These are phyloP conservation scores for Cheilosia grossa DNA, from an alignment of 2,888 invertebrate species.

Conservation along the genomic window DNA sequence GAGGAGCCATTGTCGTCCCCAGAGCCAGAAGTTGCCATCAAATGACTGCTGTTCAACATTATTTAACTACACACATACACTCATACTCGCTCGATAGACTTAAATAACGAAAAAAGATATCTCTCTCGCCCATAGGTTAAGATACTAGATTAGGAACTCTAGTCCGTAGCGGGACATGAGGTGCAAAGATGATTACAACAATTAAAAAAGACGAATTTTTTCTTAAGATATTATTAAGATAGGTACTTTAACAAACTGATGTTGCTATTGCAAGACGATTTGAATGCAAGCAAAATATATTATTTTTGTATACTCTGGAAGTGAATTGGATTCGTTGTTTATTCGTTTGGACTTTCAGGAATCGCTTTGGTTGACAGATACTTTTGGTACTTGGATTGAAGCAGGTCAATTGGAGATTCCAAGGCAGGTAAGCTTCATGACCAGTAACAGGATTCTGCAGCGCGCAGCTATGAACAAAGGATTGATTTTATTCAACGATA, in stretches of 20 bases:
- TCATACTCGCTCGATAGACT: constrained; percentile 66
- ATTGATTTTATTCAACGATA: no score
- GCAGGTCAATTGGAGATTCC: no score
- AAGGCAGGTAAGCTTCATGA: no score
- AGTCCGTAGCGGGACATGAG: constrained; percentile 46
- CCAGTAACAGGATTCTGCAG: no score
- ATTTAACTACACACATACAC: background rate
- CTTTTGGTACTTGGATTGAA: no score
- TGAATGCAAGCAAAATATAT: background rate
- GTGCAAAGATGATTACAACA: constrained; percentile 35
- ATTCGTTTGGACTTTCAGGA: background rate
- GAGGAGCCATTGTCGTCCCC: background rate
- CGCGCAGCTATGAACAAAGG: no score
- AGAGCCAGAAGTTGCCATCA: constrained; percentile 5
- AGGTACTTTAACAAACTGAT: background rate
- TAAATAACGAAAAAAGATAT: constrained; percentile 4
- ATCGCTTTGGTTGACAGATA: background rate
- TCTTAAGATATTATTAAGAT: constrained; percentile 12
- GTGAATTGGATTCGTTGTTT: background rate
- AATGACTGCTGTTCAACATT: background rate
- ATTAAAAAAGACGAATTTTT: constrained; percentile 46
- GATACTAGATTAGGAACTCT: constrained; percentile 39
- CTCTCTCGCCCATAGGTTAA: constrained; percentile 52
- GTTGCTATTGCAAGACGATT: constrained; percentile 25
- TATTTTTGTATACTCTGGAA: background rate